phyloP scores from a whole-genome alignment of 2,797 vertebrate genomes.

The Acanthurus tractus region DNA sequence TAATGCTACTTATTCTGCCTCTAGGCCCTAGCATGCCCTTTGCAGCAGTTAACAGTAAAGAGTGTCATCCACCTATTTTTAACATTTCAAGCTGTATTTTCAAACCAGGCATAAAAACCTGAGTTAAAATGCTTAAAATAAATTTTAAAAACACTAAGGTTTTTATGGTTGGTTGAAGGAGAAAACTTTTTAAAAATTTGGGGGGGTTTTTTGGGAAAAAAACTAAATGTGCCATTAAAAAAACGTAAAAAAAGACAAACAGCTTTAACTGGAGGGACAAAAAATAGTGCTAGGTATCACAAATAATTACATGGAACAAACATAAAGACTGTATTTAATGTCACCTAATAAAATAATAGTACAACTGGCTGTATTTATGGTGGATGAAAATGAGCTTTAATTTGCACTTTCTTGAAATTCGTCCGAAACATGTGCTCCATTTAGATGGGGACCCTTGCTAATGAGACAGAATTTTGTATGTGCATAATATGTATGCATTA shows the following conservation, averaged over 20 bases:
- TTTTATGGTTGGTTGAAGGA: not conserved
- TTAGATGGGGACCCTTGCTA: not conserved
- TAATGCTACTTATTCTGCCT: too few species aligned
- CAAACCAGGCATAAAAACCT: too few species aligned
- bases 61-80: too few species aligned
- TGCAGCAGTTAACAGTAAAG: too few species aligned
- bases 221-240: not conserved
- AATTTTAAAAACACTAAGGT: not conserved
- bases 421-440: not conserved
- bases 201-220: not conserved
- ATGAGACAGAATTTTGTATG: not conserved
- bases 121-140: too few species aligned
- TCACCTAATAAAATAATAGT: too few species aligned
- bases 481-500: not conserved
- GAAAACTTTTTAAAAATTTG: not conserved
- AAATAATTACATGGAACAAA: not conserved
- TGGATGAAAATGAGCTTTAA: not conserved
- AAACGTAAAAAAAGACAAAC: not conserved
- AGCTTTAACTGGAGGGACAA: not conserved
- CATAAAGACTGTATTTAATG: not conserved
- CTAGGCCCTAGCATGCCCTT: too few species aligned
- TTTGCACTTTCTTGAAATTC: not conserved
- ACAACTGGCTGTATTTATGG: too few species aligned
- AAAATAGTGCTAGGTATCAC: not conserved
- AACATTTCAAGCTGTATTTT: too few species aligned